A percentile compares a stretch with the other conserved stretches of the same genome.
phyloP scores from a whole-genome alignment of 92 coral and sea anemone genomes.

The Zoanthus gigantus region DNA sequence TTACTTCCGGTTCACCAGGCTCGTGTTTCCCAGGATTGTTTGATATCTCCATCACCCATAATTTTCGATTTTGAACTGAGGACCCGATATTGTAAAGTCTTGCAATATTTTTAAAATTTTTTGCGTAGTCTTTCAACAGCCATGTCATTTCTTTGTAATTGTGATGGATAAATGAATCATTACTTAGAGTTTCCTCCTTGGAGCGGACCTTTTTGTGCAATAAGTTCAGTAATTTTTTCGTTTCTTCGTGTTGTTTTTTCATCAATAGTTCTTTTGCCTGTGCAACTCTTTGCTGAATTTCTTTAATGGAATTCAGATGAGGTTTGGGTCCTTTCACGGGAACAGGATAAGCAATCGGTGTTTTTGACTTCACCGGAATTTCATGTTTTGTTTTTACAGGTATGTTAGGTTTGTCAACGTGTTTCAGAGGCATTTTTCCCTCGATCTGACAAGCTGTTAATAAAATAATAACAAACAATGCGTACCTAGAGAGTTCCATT shows the following conservation, averaged over 20 bases:
- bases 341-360: background rate
- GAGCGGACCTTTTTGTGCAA: constrained; percentile 30
- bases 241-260: constrained; percentile 41
- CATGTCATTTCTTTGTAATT: constrained; percentile 99
- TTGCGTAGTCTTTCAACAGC: constrained; percentile 89
- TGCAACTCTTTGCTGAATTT: constrained; percentile 59
- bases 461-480: background rate
- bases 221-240: constrained; percentile 34
- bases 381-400: constrained; percentile 36
- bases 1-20: constrained; percentile 86
- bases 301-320: constrained; percentile 48
- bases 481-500: constrained; percentile 22
- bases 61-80: constrained; percentile 94
- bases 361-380: background rate
- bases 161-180: constrained; percentile 85
- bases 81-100: constrained; percentile 87
- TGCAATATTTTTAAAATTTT: constrained; percentile 76
- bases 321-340: background rate
- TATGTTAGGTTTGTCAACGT: constrained; percentile 9
- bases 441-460: background rate
- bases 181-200: constrained; percentile 67
- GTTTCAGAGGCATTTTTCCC: constrained; percentile 35
- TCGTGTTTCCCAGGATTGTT: constrained; percentile 88
- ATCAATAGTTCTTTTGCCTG: constrained; percentile 50
- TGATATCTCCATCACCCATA: constrained; percentile 97